Conservation (phyloP, 2,888 invertebrate species). For the Rhagium mordax region DNA sequence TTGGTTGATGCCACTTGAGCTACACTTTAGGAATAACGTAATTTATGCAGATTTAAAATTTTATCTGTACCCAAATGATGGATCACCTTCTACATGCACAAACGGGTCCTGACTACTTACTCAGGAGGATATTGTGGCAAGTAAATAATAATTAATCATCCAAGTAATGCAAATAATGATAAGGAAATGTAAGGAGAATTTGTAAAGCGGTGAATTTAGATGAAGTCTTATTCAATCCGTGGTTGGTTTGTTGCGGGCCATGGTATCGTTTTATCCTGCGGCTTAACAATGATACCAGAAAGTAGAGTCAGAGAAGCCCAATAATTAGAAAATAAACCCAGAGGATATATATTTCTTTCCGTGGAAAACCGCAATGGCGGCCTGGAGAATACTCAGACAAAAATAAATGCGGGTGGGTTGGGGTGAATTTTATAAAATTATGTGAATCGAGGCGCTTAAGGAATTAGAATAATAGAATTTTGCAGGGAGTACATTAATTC, state of each 20-base stretch:
- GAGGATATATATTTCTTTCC: constrained; percentile 19
- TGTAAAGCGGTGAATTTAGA: constrained; percentile 23
- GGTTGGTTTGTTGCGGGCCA: constrained; percentile 1
- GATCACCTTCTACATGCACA: constrained; percentile 5
- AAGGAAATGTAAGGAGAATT: constrained; percentile 29
- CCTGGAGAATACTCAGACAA: constrained; percentile 23
- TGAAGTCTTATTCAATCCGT: constrained; percentile 12
- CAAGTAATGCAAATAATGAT: constrained; percentile 27
- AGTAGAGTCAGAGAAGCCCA: constrained; percentile 16
- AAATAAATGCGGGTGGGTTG: constrained; percentile 16
- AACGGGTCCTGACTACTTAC: constrained; percentile 22
- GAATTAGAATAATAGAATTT: background rate
- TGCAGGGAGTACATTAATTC: background rate
- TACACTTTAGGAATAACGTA: background rate
- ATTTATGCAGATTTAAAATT: constrained; percentile 3
- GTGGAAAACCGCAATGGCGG: background rate
- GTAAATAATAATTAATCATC: constrained; percentile 31
- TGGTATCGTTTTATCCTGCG: constrained; percentile 2
- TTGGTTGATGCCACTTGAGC: background rate
- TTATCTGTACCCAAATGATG: constrained; percentile 8
- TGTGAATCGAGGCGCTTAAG: background rate
- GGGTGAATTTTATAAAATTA: constrained; percentile 24
- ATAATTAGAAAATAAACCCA: constrained; percentile 29
- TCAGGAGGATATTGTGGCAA: constrained; percentile 10
- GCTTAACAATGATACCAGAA: constrained; percentile 27